Evolutionary conservation across 2,888 invertebrate species (phyloP), one percentile per base, ranked within the genome.

Genomic region (Bugula neritina): DNA sequence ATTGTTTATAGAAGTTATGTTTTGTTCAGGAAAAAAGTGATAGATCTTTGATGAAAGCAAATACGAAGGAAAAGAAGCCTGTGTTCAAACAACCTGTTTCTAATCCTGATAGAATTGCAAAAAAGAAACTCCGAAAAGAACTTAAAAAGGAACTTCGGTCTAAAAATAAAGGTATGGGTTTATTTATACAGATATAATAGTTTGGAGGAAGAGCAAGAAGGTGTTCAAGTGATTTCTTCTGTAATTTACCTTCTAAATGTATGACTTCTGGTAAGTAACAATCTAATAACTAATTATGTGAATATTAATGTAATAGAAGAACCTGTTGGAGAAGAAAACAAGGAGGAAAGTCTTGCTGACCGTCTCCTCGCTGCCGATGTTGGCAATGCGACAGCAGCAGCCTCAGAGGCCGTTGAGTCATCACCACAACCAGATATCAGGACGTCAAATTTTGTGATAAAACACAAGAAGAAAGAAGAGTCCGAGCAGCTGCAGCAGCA

Each of bases 381-480:
- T n/a, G 63, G 27, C 10, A 31, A 63, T 13, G 10, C 63, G 43
- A 43, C 43, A 10, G n/a, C n/a, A n/a, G n/a, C n/a, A n/a, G n/a
- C n/a, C n/a, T n/a, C n/a, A n/a, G 43, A 43, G 43, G 17, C 5
- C 10, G 43, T 43, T 43, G 10, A 5, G 17, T 5, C 5, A 43
- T 43, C 5, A 10, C 43, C 43, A 43, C 43, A 43, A 17, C 43
- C 63, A 10, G 31, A 63, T 34, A 10, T 63, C 5, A 63, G 63
- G 34, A 63, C 29, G 25, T 63, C 63, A 10, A 63, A 63, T 27
- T 63, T 63, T 63, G 34, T 63, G 3, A 34, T 63, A 21, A 63
- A 63, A 27, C 27, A 63, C 31, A 57, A 57, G 5, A 63, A 63
- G 63, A 63, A 34, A 31, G 63, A 63, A 13, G 63, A 63, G n/a